Base-by-base conservation (phyloP, 1,140 invertebrate genomes). In the Aphelenchoides besseyi region DNA sequence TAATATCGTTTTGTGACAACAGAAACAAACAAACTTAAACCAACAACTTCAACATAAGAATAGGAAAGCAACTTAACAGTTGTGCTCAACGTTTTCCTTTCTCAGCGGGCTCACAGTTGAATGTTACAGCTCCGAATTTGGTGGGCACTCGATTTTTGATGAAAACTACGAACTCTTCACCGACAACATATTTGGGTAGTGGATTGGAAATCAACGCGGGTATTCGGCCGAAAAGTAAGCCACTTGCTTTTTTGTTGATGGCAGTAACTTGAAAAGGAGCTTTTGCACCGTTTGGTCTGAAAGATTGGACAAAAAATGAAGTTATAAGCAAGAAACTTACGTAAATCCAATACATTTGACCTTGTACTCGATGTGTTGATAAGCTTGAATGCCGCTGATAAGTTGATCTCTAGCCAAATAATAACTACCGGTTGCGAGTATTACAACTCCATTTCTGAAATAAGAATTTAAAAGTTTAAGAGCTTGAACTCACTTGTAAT, bases 331-430 rank as follows among this genome's bases (percentile, higher is more conserved):
- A 59, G 23, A 18, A 8, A 18, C 55, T 59, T 33, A 59, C 55
- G 5, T 59, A 8, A 59, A 8, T 23, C 5, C 55, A 5, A 59
- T 8, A 33, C 55, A 59, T 28, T 33, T 28, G 32, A 59, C 18
- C 18, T 59, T 59, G 55, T 59, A 59, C 55, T 59, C 55, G 5
- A 59, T 5, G 18, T 59, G 55, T 18, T 8, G 18, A 59, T 59
- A 59, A 5, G 55, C 5, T 18, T 59, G 55, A 59, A 59, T 59
- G 5, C 55, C 55, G 18, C 23, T 8, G 18, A 59, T 59, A 33
- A 59, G 18, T 23, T 59, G 55, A 8, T 59, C 5, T 33, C 5
- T 5, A 5, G 18, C 5, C 12, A 59, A 8, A 5, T 29, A 8
- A 23, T 8, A 59, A 8, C 5, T 5, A 23, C 55, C 55, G 5